Conservation (phyloP, 1,140 invertebrate species). For the Magallana ariakensis region DNA sequence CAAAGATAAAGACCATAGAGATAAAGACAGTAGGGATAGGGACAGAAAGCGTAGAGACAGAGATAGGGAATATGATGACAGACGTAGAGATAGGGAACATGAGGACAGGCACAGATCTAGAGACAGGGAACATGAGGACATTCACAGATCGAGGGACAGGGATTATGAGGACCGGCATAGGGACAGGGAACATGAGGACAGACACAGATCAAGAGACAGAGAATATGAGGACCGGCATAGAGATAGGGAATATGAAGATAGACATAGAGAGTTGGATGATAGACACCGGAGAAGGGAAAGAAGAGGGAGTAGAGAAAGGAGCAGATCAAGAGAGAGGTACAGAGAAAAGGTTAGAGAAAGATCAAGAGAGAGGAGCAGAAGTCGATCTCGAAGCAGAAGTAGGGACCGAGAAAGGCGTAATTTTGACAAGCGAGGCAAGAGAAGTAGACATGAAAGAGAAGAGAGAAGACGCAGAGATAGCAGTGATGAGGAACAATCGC, state of each 20-base stretch:
- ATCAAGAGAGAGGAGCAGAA: slow-evolving; percentile 54
- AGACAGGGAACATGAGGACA: slow-evolving; percentile 29
- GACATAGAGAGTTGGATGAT: slow-evolving; percentile 42
- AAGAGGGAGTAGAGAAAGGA: slow-evolving; percentile 49
- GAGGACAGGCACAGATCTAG: slow-evolving; percentile 49
- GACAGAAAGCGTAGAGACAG: slow-evolving; percentile 60
- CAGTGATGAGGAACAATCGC: slow-evolving; percentile 41
- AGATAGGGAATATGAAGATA: slow-evolving; percentile 51
- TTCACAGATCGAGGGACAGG: slow-evolving; percentile 29
- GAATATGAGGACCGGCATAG: slow-evolving; percentile 51
- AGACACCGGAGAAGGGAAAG: slow-evolving; percentile 44
- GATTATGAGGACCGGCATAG: slow-evolving; percentile 51
- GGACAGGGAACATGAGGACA: slow-evolving; percentile 51
- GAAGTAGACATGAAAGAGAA: slow-evolving; percentile 53
- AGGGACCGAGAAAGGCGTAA: slow-evolving; percentile 48
- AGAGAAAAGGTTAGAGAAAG: slow-evolving; percentile 41
- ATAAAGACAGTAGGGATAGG: slow-evolving; percentile 51
- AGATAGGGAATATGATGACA: slow-evolving; percentile 52
- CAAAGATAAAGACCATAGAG: slow-evolving; percentile 35
- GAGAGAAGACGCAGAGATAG: slow-evolving; percentile 54
- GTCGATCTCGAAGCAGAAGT: slow-evolving; percentile 56
- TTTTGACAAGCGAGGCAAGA: slow-evolving; percentile 20
- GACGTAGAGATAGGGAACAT: slow-evolving; percentile 52
- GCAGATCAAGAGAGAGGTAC: slow-evolving; percentile 30
- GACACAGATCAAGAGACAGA: slow-evolving; percentile 38